Evolutionary conservation across 2,113 vertebrate species (phyloP).

Genomic region (Ellobius talpinus): DNA sequence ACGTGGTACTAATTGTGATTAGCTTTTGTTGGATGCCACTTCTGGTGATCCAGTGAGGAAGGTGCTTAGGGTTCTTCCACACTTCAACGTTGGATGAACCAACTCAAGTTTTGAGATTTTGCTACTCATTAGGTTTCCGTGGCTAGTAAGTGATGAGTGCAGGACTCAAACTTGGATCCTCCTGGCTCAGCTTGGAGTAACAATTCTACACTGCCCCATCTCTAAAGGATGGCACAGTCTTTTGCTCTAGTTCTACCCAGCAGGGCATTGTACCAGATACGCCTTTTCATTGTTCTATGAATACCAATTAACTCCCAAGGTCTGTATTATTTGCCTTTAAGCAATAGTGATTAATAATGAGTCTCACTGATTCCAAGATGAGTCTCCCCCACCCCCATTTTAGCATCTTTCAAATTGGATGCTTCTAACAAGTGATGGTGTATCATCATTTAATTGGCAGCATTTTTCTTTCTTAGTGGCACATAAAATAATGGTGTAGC

Average conservation of each 20-base stretch:
- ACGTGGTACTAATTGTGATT: slow-evolving; percentile 62
- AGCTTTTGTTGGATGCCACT: slow-evolving; percentile 71
- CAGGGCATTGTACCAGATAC: slow-evolving; percentile 77
- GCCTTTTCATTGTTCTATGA: slow-evolving; percentile 78
- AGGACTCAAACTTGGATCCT: slow-evolving; percentile 37
- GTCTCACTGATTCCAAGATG: slow-evolving; percentile 75
- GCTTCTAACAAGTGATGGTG: slow-evolving; percentile 73
- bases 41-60: slow-evolving; percentile 56
- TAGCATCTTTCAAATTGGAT: slow-evolving; percentile 78
- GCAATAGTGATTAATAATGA: slow-evolving; percentile 83
- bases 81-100: slow-evolving; percentile 59
- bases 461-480: slow-evolving; percentile 80
- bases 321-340: slow-evolving; percentile 85
- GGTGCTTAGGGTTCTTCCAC: slow-evolving; percentile 62
- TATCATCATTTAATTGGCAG: slow-evolving; percentile 77
- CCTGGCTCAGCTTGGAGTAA: not conserved
- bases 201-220: not conserved
- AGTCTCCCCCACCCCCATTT: slow-evolving; percentile 38
- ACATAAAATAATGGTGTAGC: slow-evolving; percentile 75
- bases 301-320: slow-evolving; percentile 85
- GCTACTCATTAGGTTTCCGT: not conserved
- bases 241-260: slow-evolving; percentile 81
- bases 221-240: slow-evolving; percentile 74
- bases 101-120: slow-evolving; percentile 61
- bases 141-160: not conserved